These are phyloP conservation scores for Hycleus cichorii DNA, from an alignment of 1,140 invertebrate species.

Conservation along the genomic window DNA sequence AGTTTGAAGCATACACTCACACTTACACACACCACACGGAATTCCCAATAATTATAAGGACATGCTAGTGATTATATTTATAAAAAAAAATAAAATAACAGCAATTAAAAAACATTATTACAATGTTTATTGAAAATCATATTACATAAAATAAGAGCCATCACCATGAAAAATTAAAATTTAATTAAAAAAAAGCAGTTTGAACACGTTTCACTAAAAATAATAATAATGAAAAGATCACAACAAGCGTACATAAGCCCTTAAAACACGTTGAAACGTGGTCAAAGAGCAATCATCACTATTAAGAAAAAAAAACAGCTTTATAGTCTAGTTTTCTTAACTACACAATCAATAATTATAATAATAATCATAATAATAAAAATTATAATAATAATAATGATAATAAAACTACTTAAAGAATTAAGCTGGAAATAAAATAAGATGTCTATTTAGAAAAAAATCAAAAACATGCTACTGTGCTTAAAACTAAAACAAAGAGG, in stretches of 20 bases:
- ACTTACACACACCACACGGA: no score
- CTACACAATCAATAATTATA: slow-evolving; percentile 21
- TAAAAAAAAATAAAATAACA: slow-evolving; percentile 34
- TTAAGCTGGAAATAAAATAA: slow-evolving; percentile 23
- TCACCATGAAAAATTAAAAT: slow-evolving; percentile 31
- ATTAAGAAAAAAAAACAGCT: slow-evolving; percentile 20
- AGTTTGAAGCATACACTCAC: no score
- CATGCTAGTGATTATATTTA: slow-evolving; percentile 27
- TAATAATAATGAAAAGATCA: slow-evolving; percentile 2
- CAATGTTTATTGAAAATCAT: slow-evolving; percentile 38
- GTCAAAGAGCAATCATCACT: slow-evolving; percentile 9
- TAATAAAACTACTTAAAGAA: slow-evolving; percentile 23
- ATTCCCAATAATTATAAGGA: slow-evolving; percentile 21
- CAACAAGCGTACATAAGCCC: background rate
- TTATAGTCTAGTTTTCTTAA: slow-evolving; percentile 23
- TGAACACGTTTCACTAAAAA: slow-evolving; percentile 19
- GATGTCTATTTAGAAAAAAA: slow-evolving; percentile 14
- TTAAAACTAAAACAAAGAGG: slow-evolving; percentile 25
- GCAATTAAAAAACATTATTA: slow-evolving; percentile 36
- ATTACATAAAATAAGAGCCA: slow-evolving; percentile 34
- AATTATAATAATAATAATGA: slow-evolving; percentile 22
- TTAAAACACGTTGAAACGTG: slow-evolving; percentile 3
- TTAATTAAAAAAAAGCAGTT: slow-evolving; percentile 9
- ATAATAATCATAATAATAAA: slow-evolving; percentile 15
- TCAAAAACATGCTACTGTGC: slow-evolving; percentile 32